A percentile compares a stretch with the other conserved stretches of the same genome.
Conservation (phyloP, 2,888 invertebrate species). For the Clostera curtula region DNA sequence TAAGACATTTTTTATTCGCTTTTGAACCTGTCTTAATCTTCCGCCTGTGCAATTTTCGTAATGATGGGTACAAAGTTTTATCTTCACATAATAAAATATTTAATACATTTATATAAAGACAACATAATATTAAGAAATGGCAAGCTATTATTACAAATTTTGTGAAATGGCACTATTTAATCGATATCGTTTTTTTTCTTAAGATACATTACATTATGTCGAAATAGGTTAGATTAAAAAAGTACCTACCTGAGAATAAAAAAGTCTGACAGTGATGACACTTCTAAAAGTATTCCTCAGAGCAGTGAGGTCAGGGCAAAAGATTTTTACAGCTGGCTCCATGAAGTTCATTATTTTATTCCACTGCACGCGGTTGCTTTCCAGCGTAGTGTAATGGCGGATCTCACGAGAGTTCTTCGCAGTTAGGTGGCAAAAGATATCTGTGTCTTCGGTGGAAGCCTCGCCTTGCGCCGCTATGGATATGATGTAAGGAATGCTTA, state of each 20-base stretch:
- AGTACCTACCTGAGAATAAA: constrained; percentile 64
- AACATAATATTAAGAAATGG: too few species aligned
- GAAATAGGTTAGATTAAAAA: neutral
- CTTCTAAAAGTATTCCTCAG: constrained; percentile 74
- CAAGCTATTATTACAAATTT: too few species aligned
- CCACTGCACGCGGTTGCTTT: constrained; percentile 69
- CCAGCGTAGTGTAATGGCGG: constrained; percentile 55
- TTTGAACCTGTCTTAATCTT: too few species aligned
- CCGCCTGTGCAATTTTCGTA: too few species aligned
- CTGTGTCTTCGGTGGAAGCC: constrained; percentile 29
- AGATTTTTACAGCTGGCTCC: constrained; percentile 64
- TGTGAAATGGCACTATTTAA: too few species aligned
- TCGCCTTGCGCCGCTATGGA: constrained; percentile 21
- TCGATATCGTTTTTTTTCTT: too few species aligned
- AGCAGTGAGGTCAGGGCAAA: constrained; percentile 61
- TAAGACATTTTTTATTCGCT: too few species aligned
- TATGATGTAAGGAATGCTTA: too few species aligned
- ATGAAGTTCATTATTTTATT: constrained; percentile 69
- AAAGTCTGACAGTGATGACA: constrained; percentile 58
- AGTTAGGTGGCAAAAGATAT: constrained; percentile 40
- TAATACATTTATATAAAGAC: too few species aligned
- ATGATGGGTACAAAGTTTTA: too few species aligned
- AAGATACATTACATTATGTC: too few species aligned
- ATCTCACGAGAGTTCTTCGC: constrained; percentile 41
- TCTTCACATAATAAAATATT: too few species aligned